Percentiles rank a stretch among this genome's conserved stretches.
These are phyloP conservation scores for Ptychochromis oligacanthus DNA, from an alignment of 2,113 vertebrate species.

Conservation along the genomic window DNA sequence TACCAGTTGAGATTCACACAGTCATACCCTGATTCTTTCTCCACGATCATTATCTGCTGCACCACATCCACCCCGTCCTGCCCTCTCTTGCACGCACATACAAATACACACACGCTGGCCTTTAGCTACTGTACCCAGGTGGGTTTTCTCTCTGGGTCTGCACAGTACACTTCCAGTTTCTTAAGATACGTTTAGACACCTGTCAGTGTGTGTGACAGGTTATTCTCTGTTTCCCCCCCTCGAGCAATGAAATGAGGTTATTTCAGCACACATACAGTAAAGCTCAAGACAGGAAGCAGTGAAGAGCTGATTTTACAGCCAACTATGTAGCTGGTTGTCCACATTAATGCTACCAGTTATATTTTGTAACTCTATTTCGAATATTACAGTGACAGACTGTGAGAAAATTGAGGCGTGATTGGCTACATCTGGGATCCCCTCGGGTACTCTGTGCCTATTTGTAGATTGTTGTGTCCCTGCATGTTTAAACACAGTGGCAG, in stretches of 20 bases:
- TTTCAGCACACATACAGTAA: conserved; percentile 26
- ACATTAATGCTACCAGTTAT: neutral
- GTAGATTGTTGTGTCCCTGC: neutral
- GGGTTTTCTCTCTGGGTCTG: conserved; percentile 36
- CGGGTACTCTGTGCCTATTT: conserved; percentile 21
- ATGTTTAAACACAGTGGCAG: conserved; percentile 4
- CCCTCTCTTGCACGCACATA: neutral
- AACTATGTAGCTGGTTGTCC: neutral
- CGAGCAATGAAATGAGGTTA: neutral
- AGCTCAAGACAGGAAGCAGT: neutral
- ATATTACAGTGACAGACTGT: neutral
- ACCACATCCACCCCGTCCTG: neutral
- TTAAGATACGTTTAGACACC: conserved; percentile 58
- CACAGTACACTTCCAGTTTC: conserved; percentile 13
- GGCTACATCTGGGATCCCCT: conserved; percentile 34
- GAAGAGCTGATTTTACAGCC: neutral
- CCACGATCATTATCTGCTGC: neutral
- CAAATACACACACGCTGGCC: conserved; percentile 6
- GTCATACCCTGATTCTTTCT: neutral
- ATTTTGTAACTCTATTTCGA: neutral
- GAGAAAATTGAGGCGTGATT: conserved; percentile 5
- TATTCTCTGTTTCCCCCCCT: conserved; percentile 10
- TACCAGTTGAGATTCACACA: neutral
- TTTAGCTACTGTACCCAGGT: conserved; percentile 60
- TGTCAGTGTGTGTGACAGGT: conserved; percentile 54